Evolutionary conservation across 2,113 vertebrate genomes (phyloP), one percentile per base, ranked within the genome.

Genomic region (Recurvirostra avosetta): DNA sequence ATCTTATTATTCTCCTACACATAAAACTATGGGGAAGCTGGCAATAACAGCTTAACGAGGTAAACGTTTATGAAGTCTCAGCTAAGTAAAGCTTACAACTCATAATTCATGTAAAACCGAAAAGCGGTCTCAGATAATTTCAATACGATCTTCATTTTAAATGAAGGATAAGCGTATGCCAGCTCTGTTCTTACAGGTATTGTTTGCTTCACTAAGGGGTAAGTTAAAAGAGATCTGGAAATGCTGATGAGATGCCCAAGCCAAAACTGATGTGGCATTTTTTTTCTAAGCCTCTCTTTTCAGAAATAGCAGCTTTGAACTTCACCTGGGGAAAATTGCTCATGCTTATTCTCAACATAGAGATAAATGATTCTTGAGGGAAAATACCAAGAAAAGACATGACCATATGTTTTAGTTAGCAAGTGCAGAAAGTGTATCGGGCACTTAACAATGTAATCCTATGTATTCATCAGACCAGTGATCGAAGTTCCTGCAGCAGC

Each of bases 201-300:
- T 75, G 53, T 81, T 91, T 89, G 40, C 87, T 93, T 75, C 91
- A 94, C 52, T 88, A 89, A 94, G 96, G 74, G 80, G 53, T 50
- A 96, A 95, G 52, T 93, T 95, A 92, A 96, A 95, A 88, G 70
- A 92, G 41, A 83, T 80, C 41, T 73, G 82, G 30, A 92, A 97
- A 89, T 5, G 30, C 55, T 85, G 86, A 77, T 50, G 71, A 92
- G 68, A 62, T 63, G 19, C 58, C 90, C 75, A 65, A 95, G 50
- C 74, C 74, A 90, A 88, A 93, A 92, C 49, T 63, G 50, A 94
- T 49, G 49, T 58, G 83, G 58, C 81, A 85, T 82, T 96, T 96
- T 91, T 75, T 61, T 95, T 91, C 76, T 76, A 78, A 94, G 55
- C 27, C 49, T 65, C 45, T 62, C 22, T 76, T 94, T 94, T 87